phyloP scores from a whole-genome alignment of 2,888 invertebrate species.

The Andrena minutula region DNA sequence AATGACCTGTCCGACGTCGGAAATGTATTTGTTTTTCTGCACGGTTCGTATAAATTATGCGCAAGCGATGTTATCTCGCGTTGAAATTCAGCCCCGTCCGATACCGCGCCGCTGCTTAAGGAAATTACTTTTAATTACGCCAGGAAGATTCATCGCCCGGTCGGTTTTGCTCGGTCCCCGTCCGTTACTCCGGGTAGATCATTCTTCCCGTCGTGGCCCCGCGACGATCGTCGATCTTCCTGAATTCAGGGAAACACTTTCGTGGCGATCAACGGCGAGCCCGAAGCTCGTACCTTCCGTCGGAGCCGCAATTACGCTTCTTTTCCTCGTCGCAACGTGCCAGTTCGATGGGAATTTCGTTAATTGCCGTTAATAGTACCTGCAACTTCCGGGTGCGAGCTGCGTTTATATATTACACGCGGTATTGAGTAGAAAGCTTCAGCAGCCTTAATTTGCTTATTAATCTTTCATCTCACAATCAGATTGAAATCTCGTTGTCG shows the following conservation, averaged over 20 bases:
- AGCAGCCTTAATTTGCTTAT: slow-evolving; percentile 44
- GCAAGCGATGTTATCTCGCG: slow-evolving; percentile 67
- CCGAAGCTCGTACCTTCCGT: neutral
- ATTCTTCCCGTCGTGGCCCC: neutral
- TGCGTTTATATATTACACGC: neutral
- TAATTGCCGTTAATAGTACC: slow-evolving; percentile 5
- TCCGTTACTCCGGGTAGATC: slow-evolving; percentile 33
- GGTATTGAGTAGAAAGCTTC: slow-evolving; percentile 31
- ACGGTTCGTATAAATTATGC: slow-evolving; percentile 68
- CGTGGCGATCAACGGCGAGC: neutral
- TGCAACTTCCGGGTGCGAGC: neutral
- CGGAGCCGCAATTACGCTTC: neutral
- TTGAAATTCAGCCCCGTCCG: slow-evolving; percentile 63
- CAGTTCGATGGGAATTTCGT: neutral
- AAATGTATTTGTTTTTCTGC: slow-evolving; percentile 73
- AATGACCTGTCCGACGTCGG: slow-evolving; percentile 66
- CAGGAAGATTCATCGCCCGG: slow-evolving; percentile 38
- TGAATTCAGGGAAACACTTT: slow-evolving; percentile 16
- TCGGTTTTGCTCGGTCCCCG: slow-evolving; percentile 21
- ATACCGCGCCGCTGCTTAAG: slow-evolving; percentile 50
- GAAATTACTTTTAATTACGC: slow-evolving; percentile 69
- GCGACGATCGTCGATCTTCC: neutral
- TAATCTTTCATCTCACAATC: slow-evolving; percentile 19
- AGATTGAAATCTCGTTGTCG: slow-evolving; percentile 34
- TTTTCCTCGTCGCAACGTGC: neutral